Base-by-base conservation (phyloP, 2,888 invertebrate species). In the Himalopsyche anomala region DNA sequence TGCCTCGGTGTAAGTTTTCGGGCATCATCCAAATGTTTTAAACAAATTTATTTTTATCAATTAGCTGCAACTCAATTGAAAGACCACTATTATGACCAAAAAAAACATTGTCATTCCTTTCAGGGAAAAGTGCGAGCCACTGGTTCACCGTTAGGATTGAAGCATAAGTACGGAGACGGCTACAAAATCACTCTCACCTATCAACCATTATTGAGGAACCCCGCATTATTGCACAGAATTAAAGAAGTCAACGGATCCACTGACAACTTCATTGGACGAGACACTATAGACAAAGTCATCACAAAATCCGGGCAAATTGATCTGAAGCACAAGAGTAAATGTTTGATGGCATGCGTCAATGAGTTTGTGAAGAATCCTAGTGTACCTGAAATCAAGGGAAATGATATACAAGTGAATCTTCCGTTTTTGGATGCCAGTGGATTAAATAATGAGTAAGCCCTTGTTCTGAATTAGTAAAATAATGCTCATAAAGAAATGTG, bases 81-180 rank as follows among this genome's bases (percentile, higher is more conserved):
- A 28, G 28, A 28, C 28, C 2, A 28, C 28, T 28, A 28, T 28
- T 28, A 28, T 28, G 28, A 28, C 28, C 28, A 28, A 28, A 28
- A 28, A 28, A 28, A 28, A 28, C 28, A 45, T 45, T 83, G 45
- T 86, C 51, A 17, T 56, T 80, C 17, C 54, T 89, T 87, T 85
- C 81, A 93, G 92, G 94, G 94, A 56, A 93, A 93, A 91, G 92
- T 94, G 88, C 92, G 94, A 89, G 94, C 94, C 15, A 92, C 92
- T 0, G 94, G 94, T 0, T 93, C 94, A 0, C 94, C 94, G 0
- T 91, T 94, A 79, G 93, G 93, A 79, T 91, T 94, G 85, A 94
- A 94, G 86, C 92, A 93, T 3, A 91, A 92, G n/a, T 91, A 94
- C 45, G 94, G 94, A 17, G 92, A 91, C 82, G 94, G 94, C 0